These are phyloP conservation scores for Drosophila anomelani DNA, from an alignment of 2,888 invertebrate genomes.

Conservation along the genomic window DNA sequence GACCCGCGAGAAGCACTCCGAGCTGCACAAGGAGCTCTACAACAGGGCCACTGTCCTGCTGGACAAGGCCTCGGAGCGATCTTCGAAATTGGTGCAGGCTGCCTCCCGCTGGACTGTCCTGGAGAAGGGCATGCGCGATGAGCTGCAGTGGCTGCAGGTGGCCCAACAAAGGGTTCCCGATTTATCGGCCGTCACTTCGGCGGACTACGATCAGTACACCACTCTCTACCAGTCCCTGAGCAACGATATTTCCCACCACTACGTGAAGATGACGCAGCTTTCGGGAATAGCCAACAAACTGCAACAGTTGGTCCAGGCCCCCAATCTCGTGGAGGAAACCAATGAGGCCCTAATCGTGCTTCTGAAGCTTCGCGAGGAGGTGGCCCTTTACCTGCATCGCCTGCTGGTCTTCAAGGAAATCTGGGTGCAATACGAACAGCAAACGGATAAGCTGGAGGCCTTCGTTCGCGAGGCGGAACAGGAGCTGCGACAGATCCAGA, in stretches of 20 bases:
- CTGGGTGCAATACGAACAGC: slow-evolving; percentile 90
- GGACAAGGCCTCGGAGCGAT: slow-evolving; percentile 92
- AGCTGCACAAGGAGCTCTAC: slow-evolving; percentile 91
- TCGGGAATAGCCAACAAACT: slow-evolving; percentile 90
- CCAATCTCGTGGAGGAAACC: slow-evolving; percentile 90
- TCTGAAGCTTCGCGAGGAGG: slow-evolving; percentile 90
- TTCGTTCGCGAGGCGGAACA: slow-evolving; percentile 91
- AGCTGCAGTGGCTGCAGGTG: slow-evolving; percentile 92
- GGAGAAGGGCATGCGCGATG: slow-evolving; percentile 93
- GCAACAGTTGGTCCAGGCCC: slow-evolving; percentile 90
- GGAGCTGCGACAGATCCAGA: slow-evolving; percentile 88
- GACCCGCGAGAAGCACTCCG: slow-evolving; percentile 90
- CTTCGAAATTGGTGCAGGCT: slow-evolving; percentile 93
- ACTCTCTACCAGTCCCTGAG: slow-evolving; percentile 92
- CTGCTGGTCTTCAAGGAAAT: slow-evolving; percentile 91
- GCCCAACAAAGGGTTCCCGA: slow-evolving; percentile 94
- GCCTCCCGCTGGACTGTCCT: slow-evolving; percentile 93
- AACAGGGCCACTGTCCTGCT: slow-evolving; percentile 90
- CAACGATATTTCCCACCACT: slow-evolving; percentile 91
- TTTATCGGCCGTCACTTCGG: slow-evolving; percentile 91
- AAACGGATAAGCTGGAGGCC: slow-evolving; percentile 90
- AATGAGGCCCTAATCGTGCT: slow-evolving; percentile 90
- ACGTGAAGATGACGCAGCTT: slow-evolving; percentile 91
- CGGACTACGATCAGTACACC: slow-evolving; percentile 93
- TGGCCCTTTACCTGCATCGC: slow-evolving; percentile 89